phyloP scores from a whole-genome alignment of 2,113 vertebrate genomes.

The Corythornis cristatus region DNA sequence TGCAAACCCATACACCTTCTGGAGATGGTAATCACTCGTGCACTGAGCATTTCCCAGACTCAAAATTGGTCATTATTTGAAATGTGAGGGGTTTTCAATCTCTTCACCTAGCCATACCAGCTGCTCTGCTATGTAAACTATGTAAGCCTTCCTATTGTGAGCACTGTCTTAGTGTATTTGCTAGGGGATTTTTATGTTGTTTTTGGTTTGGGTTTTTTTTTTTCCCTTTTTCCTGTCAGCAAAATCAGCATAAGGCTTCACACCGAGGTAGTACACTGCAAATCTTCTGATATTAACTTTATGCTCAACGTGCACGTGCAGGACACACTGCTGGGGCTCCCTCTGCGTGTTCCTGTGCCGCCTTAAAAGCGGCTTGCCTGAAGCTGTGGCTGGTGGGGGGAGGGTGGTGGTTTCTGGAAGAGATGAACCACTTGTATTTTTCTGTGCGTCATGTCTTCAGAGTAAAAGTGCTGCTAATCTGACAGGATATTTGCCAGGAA shows the following conservation, averaged over 20 bases:
- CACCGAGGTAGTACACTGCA: not conserved
- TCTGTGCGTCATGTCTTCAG: not conserved
- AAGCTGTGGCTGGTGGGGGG: not conserved
- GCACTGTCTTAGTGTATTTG: not conserved
- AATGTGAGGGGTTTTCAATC: not conserved
- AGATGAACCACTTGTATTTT: not conserved
- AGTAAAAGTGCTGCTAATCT: slow-evolving; percentile 26
- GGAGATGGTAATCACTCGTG: not conserved
- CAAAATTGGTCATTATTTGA: not conserved
- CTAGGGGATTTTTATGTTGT: too few relatives aligned
- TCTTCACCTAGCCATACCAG: not conserved
- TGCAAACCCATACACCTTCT: not conserved
- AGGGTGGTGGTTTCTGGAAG: not conserved
- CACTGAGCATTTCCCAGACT: not conserved
- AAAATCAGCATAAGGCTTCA: not conserved
- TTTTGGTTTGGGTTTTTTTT: not conserved
- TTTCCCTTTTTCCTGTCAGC: not conserved
- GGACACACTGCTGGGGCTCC: not conserved
- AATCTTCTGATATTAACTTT: not conserved
- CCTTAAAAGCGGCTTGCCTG: not conserved
- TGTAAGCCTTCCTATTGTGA: not conserved
- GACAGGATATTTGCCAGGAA: slow-evolving; percentile 56
- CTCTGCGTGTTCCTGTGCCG: not conserved
- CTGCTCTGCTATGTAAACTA: not conserved
- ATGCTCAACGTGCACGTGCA: fast-evolving